Percentiles rank a stretch among this genome's conserved stretches.
phyloP scores from a whole-genome alignment of 2,113 vertebrate genomes.

The Oplegnathus fasciatus region DNA sequence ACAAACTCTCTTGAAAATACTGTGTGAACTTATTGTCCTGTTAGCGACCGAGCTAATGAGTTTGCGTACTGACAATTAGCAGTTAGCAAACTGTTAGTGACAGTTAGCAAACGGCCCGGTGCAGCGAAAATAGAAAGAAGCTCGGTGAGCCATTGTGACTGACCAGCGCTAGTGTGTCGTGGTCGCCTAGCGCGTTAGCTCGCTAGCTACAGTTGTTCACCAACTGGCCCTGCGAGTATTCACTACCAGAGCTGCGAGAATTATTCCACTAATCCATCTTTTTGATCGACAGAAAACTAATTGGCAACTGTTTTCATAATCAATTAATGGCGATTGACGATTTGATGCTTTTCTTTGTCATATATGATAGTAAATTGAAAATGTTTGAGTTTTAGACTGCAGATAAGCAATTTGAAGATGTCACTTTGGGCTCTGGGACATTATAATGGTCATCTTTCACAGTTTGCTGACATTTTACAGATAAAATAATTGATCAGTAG shows the following conservation, averaged over 20 bases:
- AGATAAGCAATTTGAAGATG: background rate
- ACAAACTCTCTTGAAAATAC: background rate
- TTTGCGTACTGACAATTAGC: background rate
- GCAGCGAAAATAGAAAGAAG: no score
- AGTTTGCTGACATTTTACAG: background rate
- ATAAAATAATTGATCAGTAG: background rate
- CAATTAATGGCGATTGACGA: no score
- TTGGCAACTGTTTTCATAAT: background rate
- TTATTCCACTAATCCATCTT: no score
- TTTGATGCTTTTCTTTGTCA: background rate
- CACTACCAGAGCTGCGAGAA: background rate
- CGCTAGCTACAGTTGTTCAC: background rate
- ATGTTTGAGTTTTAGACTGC: background rate
- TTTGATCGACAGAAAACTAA: background rate
- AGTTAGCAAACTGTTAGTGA: no score
- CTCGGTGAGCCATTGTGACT: no score
- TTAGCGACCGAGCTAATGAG: background rate
- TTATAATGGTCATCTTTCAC: background rate
- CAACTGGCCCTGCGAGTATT: background rate
- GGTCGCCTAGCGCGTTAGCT: background rate
- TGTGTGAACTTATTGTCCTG: background rate
- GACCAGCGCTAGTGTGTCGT: background rate
- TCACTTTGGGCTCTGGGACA: background rate
- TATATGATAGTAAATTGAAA: background rate
- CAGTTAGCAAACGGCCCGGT: no score